Evolutionary conservation across 2,888 invertebrate genomes (phyloP).

Genomic region (Latrodectus elegans): DNA sequence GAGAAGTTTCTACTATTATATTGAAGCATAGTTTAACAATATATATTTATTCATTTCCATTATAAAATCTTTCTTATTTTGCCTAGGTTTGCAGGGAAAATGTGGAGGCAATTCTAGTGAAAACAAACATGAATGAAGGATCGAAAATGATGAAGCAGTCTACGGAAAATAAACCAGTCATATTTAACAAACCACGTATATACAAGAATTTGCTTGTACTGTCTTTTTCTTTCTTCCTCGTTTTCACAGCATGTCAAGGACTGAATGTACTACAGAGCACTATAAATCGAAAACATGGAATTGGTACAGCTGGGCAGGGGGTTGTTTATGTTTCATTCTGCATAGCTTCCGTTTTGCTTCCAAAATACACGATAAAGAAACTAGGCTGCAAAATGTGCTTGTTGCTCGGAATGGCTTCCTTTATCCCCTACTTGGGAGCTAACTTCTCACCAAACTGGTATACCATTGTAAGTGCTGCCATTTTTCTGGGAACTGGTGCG

Average conservation of each 20-base stretch:
- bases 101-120: no score
- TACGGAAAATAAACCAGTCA: neutral
- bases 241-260: slow-evolving; percentile 96
- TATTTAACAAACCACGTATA: slow-evolving; percentile 11
- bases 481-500: slow-evolving; percentile 92
- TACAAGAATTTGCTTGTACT: slow-evolving; percentile 28
- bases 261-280: slow-evolving; percentile 94
- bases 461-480: slow-evolving; percentile 91
- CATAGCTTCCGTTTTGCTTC: slow-evolving; percentile 95
- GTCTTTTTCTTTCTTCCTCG: slow-evolving; percentile 83
- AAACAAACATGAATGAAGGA: no score
- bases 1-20: no score
- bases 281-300: slow-evolving; percentile 90
- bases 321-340: slow-evolving; percentile 94
- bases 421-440: slow-evolving; percentile 93
- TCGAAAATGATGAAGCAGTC: no score
- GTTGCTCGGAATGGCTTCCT: slow-evolving; percentile 92
- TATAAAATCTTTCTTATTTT: no score
- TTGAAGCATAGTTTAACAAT: no score
- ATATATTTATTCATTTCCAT: no score
- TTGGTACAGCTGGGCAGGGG: slow-evolving; percentile 91
- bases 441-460: slow-evolving; percentile 92
- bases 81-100: no score
- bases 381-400: slow-evolving; percentile 97
- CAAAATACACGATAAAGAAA: slow-evolving; percentile 92